These are phyloP conservation scores for Melanchra persicariae DNA, from an alignment of 2,888 invertebrate species.

Conservation along the genomic window DNA sequence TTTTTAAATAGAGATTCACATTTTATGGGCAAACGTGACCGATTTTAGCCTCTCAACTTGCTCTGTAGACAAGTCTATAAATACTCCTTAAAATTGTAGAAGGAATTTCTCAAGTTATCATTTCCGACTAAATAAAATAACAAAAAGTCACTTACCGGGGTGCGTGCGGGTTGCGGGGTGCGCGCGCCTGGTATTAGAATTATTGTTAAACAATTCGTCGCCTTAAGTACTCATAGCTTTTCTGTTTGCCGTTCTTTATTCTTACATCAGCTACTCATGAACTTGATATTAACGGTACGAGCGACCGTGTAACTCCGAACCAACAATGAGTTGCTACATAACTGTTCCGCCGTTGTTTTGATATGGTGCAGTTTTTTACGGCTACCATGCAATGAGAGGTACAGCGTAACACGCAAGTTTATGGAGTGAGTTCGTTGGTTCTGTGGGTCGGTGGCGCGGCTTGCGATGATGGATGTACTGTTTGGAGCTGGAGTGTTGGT, in stretches of 20 bases:
- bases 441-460: background rate
- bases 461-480: constrained; percentile 14
- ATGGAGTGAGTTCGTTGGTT: constrained; percentile 1
- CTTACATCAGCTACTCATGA: constrained; percentile 17
- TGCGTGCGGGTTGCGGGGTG: too few species aligned
- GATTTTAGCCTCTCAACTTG: too few species aligned
- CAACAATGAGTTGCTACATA: constrained; percentile 48
- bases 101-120: too few species aligned
- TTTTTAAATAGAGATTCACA: too few species aligned
- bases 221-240: background rate
- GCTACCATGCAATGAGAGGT: constrained; percentile 3
- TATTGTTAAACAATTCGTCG: too few species aligned
- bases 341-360: constrained; percentile 59
- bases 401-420: constrained; percentile 13
- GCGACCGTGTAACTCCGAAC: constrained; percentile 20
- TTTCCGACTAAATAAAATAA: too few species aligned
- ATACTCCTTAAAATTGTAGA: too few species aligned
- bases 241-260: background rate
- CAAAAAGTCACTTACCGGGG: too few species aligned
- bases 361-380: constrained; percentile 37
- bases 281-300: constrained; percentile 43
- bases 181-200: too few species aligned
- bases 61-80: too few species aligned
- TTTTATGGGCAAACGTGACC: too few species aligned
- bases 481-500: background rate